A percentile compares a stretch with the other conserved stretches of the same genome.
Conservation (phyloP, 2,113 vertebrate genomes). For the Phyllostomus discolor region DNA sequence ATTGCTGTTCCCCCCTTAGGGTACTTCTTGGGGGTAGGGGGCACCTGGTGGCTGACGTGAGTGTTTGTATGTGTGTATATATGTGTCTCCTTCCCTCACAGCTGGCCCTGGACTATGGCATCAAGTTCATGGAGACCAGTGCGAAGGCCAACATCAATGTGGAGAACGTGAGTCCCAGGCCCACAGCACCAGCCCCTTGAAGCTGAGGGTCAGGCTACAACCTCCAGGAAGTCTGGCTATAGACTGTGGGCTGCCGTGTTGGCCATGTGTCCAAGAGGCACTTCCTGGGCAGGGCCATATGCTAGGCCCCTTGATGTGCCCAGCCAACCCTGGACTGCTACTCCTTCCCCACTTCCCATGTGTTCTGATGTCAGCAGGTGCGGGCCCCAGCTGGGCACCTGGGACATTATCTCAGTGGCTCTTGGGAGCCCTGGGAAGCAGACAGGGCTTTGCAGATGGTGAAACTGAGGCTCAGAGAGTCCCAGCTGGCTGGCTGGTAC, state of each 20-base stretch:
- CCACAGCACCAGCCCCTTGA: accelerated
- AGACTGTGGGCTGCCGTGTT: background rate
- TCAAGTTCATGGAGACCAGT: conserved; percentile 99
- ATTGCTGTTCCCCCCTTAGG: background rate
- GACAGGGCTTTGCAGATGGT: background rate
- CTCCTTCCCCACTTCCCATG: no score
- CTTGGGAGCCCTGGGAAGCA: background rate
- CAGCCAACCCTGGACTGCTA: background rate
- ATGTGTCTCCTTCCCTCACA: conserved; percentile 65
- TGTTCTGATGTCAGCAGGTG: background rate
- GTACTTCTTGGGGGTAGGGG: background rate
- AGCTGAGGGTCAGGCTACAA: background rate
- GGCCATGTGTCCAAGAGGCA: background rate
- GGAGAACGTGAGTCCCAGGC: conserved; percentile 88
- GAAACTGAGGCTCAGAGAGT: background rate
- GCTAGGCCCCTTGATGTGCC: background rate
- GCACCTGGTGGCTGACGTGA: accelerated
- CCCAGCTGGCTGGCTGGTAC: accelerated
- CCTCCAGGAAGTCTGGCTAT: background rate
- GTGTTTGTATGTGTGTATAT: accelerated
- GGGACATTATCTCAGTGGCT: background rate
- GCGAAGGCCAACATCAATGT: conserved; percentile 99
- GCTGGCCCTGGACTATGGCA: conserved; percentile 94
- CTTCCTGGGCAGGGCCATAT: background rate
- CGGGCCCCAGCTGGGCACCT: background rate